Percentiles rank a stretch among this genome's conserved stretches.
Evolutionary conservation across 2,888 invertebrate genomes (phyloP).

Genomic region (Heliconius charithonia): DNA sequence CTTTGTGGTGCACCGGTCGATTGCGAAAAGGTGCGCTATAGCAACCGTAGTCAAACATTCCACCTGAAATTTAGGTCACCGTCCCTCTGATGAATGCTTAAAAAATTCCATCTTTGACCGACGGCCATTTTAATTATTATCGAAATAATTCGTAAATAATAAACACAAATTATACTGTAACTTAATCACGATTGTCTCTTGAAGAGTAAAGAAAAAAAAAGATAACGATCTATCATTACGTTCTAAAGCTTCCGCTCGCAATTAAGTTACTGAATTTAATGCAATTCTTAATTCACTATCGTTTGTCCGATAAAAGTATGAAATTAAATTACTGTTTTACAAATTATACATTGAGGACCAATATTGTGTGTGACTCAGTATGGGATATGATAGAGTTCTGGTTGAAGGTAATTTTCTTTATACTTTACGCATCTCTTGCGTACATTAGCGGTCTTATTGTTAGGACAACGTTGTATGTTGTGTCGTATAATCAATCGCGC

Average conservation of each 20-base stretch:
- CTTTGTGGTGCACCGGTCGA: constrained; percentile 42
- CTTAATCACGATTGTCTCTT: not conserved
- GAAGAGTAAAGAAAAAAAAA: not conserved
- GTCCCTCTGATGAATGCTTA: constrained; percentile 55
- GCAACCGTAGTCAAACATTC: constrained; percentile 73
- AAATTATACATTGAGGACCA: too few relatives aligned
- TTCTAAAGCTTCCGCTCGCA: not conserved
- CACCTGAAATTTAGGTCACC: constrained; percentile 58
- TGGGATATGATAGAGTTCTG: not conserved
- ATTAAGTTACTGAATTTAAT: constrained; percentile 4
- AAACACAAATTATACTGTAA: not conserved
- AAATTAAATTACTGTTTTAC: too few relatives aligned
- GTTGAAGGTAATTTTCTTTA: too few relatives aligned
- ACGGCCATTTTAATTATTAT: constrained; percentile 6
- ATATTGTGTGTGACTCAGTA: not conserved
- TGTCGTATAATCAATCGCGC: too few relatives aligned
- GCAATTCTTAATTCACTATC: not conserved
- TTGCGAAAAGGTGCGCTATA: constrained; percentile 56
- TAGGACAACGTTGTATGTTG: too few relatives aligned
- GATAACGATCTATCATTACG: not conserved
- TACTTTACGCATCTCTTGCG: too few relatives aligned
- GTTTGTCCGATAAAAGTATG: not conserved
- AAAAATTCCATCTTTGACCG: constrained; percentile 52
- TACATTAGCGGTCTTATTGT: too few relatives aligned
- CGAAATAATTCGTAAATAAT: constrained; percentile 6